These are phyloP conservation scores for Ophraella communa DNA, from an alignment of 2,888 invertebrate species.

Conservation along the genomic window DNA sequence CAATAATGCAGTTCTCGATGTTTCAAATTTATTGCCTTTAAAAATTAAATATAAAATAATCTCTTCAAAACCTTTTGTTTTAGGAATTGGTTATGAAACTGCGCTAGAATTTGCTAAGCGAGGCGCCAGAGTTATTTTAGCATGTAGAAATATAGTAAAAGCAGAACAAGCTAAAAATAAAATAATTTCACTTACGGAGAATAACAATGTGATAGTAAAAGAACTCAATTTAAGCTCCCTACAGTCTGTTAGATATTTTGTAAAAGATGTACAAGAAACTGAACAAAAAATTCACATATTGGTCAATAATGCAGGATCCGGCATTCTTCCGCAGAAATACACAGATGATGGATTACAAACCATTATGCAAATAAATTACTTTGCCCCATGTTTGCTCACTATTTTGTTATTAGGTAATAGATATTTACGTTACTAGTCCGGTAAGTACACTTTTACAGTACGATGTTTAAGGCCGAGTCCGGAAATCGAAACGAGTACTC, in stretches of 20 bases:
- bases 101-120: constrained; percentile 59
- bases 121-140: constrained; percentile 64
- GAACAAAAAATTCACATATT: constrained; percentile 68
- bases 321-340: constrained; percentile 56
- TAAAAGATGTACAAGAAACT: constrained; percentile 62
- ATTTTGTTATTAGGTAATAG: constrained; percentile 64
- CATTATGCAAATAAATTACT: constrained; percentile 74
- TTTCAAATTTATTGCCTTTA: no score
- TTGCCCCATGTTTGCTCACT: constrained; percentile 75
- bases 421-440: no score
- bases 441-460: no score
- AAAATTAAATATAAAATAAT: no score
- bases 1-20: no score
- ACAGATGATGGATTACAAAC: constrained; percentile 70
- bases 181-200: constrained; percentile 52
- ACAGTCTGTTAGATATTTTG: constrained; percentile 66
- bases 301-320: constrained; percentile 70
- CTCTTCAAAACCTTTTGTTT: constrained; percentile 25
- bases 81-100: constrained; percentile 60
- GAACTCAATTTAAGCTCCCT: constrained; percentile 64
- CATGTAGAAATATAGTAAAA: constrained; percentile 58
- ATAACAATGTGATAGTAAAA: constrained; percentile 54
- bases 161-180: constrained; percentile 45
- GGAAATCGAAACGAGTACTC: no score
- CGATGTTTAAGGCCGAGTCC: no score